Conservation (phyloP, 1,140 invertebrate species). For the Phocides pigmalion region DNA sequence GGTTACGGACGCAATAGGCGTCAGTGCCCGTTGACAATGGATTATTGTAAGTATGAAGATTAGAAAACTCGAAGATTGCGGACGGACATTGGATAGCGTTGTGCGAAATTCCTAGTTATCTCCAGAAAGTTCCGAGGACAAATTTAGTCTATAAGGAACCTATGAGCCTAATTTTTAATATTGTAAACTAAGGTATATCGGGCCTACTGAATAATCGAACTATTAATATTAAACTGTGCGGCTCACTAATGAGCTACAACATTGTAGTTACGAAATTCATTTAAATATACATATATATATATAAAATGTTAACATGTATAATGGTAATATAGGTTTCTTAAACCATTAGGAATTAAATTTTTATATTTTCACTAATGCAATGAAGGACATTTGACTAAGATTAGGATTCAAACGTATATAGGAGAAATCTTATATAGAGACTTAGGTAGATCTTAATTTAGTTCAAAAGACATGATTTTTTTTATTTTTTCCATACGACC, state of each 20-base stretch:
- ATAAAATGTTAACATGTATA: constrained; percentile 76
- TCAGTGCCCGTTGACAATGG: constrained; percentile 51
- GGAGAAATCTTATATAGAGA: constrained; percentile 65
- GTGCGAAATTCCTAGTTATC: constrained; percentile 64
- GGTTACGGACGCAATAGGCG: constrained; percentile 22
- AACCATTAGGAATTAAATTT: constrained; percentile 80
- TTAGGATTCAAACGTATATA: constrained; percentile 68
- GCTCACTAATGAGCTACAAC: constrained; percentile 48
- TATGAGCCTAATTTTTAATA: constrained; percentile 76
- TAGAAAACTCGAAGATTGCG: constrained; percentile 33
- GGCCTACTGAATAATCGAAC: constrained; percentile 78
- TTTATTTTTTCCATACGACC: constrained; percentile 62
- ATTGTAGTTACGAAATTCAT: constrained; percentile 61
- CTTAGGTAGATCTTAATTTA: constrained; percentile 72
- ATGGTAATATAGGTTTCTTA: constrained; percentile 80
- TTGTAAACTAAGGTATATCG: constrained; percentile 67
- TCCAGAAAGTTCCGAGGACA: constrained; percentile 66
- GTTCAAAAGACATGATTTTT: constrained; percentile 79
- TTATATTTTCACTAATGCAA: constrained; percentile 81
- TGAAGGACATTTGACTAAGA: constrained; percentile 73
- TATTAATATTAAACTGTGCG: constrained; percentile 63
- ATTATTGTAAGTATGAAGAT: constrained; percentile 53
- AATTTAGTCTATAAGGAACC: constrained; percentile 65
- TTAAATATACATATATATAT: constrained; percentile 72
- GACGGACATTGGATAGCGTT: constrained; percentile 45